Evolutionary conservation across 2,113 vertebrate genomes (phyloP).

Genomic region (Ameiurus melas): DNA sequence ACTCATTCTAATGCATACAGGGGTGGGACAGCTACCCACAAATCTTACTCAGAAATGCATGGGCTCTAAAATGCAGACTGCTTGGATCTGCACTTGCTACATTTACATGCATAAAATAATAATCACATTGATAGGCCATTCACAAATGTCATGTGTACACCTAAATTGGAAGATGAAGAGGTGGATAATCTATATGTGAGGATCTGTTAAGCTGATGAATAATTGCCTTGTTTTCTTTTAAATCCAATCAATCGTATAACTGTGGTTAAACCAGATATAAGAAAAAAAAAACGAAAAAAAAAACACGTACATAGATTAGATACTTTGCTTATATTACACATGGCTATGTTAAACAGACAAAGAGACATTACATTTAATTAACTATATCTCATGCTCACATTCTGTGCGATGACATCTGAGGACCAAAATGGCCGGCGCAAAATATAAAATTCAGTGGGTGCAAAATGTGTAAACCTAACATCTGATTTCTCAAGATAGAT

Average conservation of each 20-base stretch:
- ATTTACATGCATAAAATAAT: background rate
- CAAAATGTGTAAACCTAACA: background rate
- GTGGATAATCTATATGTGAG: background rate
- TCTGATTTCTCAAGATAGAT: background rate
- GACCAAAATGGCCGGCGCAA: background rate
- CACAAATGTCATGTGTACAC: too few relatives aligned
- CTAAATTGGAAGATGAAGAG: background rate
- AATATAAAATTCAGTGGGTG: background rate
- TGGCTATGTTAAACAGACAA: background rate
- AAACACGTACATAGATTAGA: background rate
- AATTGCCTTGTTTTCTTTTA: background rate
- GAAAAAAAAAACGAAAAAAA: background rate
- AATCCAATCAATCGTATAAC: background rate
- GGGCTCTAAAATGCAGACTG: background rate
- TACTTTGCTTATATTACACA: background rate
- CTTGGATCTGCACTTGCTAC: background rate
- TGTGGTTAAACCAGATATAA: background rate
- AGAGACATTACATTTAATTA: background rate
- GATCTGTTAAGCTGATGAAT: background rate
- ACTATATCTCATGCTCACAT: background rate
- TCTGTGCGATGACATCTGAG: background rate
- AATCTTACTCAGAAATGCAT: background rate
- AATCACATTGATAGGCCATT: background rate
- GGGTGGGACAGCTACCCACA: conserved; percentile 1
- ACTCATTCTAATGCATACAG: conserved; percentile 27